Evolutionary conservation across 2,888 invertebrate genomes (phyloP), one percentile per base, ranked within the genome.

Genomic region (Eustalomyia histrio): DNA sequence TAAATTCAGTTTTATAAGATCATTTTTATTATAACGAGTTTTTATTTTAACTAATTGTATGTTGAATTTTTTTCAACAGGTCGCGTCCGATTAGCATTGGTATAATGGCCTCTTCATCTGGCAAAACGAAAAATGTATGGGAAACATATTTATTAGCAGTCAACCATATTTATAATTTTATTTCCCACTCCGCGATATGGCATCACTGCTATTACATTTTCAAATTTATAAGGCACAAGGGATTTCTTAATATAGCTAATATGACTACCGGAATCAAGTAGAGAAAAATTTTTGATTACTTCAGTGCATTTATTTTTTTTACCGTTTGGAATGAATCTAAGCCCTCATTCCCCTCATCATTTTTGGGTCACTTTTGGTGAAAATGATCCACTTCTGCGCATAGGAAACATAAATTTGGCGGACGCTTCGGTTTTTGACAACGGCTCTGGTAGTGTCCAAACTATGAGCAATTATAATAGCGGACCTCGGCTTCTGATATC

Each of bases 391-490:
- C 24, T 9, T 73, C 65, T 7, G 53, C 63, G 24, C 78, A 79
- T 3, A 35, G 29, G 39, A 79, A 79, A 16, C 73, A 79, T 3
- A 61, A 67, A 16, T 69, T 69, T 9, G 24, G 60, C 29, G 73
- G 73, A 4, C 78, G 67, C 24, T n/a, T 58, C 35, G 61, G 72
- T 47, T 67, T 79, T 21, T 58, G 72, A 43, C 72, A 72, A 10
- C 43, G 35, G 33, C 73, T 53, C 12, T 63, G 68, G 24, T 61
- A 79, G n/a, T 78, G 76, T 7, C 71, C 78, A 52, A 53, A 75
- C n/a, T 61, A 39, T 2, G 75, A 68, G 21, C 71, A 60, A 17
- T 78, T 78, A 18, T 52, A 69, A 35, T 69, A 76, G 17, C 69
- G 24, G 9, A 60, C 33, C 17, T 39, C 39, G n/a, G 43, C 43